Evolutionary conservation across 2,113 vertebrate genomes (phyloP).

Genomic region (Marmota monax): DNA sequence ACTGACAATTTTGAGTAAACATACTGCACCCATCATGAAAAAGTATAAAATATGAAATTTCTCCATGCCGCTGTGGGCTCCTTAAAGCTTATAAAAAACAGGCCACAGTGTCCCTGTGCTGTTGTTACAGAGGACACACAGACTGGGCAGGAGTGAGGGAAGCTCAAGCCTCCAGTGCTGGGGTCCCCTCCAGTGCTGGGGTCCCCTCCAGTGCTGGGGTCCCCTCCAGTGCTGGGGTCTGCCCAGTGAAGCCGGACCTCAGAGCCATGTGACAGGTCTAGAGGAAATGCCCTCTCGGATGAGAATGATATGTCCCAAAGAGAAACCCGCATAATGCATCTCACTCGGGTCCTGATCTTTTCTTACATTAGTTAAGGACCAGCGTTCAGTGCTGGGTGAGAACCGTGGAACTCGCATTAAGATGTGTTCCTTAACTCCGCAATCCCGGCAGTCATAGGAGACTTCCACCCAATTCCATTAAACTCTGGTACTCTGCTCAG

Average conservation of each 20-base stretch:
- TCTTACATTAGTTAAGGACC: background rate
- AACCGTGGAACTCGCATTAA: constrained; percentile 25
- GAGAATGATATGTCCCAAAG: background rate
- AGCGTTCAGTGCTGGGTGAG: rapidly evolving
- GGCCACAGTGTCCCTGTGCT: background rate
- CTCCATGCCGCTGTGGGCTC: rapidly evolving
- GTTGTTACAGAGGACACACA: background rate
- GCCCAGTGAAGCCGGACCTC: background rate
- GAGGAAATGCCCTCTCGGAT: background rate
- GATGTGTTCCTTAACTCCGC: constrained; percentile 60
- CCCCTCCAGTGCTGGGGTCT: background rate
- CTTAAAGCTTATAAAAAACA: background rate
- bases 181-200: background rate
- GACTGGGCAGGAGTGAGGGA: background rate
- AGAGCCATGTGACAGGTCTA: background rate
- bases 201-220: background rate
- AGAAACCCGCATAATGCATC: background rate
- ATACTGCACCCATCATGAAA: background rate
- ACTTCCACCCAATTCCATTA: constrained; percentile 84
- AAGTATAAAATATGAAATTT: background rate
- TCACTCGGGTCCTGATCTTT: background rate
- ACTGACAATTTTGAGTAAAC: background rate
- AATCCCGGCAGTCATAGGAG: constrained; percentile 66
- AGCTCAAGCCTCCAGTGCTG: background rate
- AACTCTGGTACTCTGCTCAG: constrained; percentile 80